Percentiles rank a stretch among this genome's conserved stretches.
These are phyloP conservation scores for Equus przewalskii DNA, from an alignment of 2,113 vertebrate genomes.

Conservation along the genomic window DNA sequence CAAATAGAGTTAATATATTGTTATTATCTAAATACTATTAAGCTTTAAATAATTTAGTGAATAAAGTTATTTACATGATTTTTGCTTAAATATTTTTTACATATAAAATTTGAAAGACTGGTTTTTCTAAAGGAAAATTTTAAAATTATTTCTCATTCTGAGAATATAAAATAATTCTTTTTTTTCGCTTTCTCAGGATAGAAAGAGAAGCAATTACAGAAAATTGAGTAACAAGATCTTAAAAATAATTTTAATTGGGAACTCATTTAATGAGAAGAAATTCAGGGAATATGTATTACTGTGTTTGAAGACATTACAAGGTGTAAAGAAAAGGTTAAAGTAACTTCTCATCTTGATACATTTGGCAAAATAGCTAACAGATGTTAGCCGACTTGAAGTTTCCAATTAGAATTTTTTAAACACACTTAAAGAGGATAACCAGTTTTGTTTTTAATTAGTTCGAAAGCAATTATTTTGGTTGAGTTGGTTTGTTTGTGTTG, in stretches of 20 bases:
- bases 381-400: conserved; percentile 69
- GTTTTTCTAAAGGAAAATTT: background rate
- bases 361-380: conserved; percentile 73
- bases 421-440: conserved; percentile 59
- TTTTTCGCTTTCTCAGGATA: background rate
- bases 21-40: background rate
- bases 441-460: conserved; percentile 77
- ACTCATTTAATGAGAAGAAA: background rate
- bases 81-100: background rate
- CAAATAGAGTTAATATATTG: background rate
- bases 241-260: conserved; percentile 50
- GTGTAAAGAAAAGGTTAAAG: conserved; percentile 40
- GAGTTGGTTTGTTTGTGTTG: conserved; percentile 58
- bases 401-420: conserved; percentile 77
- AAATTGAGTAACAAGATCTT: background rate
- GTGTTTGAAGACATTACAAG: conserved; percentile 51
- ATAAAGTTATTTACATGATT: background rate
- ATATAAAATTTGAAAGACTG: background rate
- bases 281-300: background rate
- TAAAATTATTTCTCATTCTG: background rate
- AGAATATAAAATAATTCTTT: background rate
- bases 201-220: background rate
- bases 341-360: conserved; percentile 63
- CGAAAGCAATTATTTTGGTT: conserved; percentile 74
- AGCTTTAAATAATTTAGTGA: background rate